Conservation (phyloP, 2,797 vertebrate genomes). For the Philypnodon macrostomus region DNA sequence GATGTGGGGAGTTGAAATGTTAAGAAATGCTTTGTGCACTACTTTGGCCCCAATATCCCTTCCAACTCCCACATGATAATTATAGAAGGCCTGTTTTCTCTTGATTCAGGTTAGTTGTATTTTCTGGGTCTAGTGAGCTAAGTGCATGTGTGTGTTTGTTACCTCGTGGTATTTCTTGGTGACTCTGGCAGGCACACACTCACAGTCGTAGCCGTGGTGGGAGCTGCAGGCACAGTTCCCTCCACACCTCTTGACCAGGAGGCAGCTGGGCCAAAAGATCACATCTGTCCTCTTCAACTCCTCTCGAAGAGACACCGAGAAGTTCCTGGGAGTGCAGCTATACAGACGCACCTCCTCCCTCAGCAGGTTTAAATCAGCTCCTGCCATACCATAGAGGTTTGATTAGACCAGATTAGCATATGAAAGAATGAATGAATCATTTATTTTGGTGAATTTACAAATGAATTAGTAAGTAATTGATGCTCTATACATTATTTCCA, state of each 20-base stretch:
- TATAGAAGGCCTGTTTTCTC: too few species aligned
- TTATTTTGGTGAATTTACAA: too few species aligned
- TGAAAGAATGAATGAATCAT: too few species aligned
- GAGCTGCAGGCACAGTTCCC: constrained; percentile 96
- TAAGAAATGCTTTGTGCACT: too few species aligned
- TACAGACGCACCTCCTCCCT: constrained; percentile 92
- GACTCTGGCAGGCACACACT: constrained; percentile 87
- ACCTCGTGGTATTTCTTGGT: constrained; percentile 97
- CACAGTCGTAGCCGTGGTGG: constrained; percentile 88
- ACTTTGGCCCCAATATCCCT: too few species aligned
- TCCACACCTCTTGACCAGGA: constrained; percentile 95
- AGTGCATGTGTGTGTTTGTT: constrained; percentile 1
- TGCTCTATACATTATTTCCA: too few species aligned
- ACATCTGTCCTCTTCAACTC: constrained; percentile 92
- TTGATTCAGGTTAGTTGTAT: too few species aligned
- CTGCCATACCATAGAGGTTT: constrained; percentile 37
- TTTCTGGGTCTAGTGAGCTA: too few species aligned
- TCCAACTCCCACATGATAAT: too few species aligned
- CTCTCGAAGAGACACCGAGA: constrained; percentile 91
- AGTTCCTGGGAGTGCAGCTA: constrained; percentile 96
- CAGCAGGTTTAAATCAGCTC: constrained; percentile 88
- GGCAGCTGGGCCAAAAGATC: constrained; percentile 97
- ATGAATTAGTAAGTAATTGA: too few species aligned
- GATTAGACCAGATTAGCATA: background rate
- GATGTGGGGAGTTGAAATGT: too few species aligned